These are phyloP conservation scores for Paraescarpia echinospica DNA, from an alignment of 1,140 invertebrate genomes.

Conservation along the genomic window DNA sequence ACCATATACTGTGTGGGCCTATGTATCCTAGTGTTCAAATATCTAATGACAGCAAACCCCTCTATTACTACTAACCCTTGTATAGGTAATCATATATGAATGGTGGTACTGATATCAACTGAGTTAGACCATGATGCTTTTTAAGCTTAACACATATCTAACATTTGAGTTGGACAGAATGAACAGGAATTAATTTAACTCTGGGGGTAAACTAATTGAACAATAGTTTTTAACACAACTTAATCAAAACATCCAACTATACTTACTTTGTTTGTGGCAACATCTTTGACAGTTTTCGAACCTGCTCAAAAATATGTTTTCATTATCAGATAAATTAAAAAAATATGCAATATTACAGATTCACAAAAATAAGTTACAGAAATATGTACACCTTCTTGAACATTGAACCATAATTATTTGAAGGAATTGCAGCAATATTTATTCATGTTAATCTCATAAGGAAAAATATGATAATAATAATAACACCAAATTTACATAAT, in stretches of 20 bases:
- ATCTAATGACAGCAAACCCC: too few species aligned
- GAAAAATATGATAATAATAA: too few species aligned
- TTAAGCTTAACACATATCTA: background rate
- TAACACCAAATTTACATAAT: too few species aligned
- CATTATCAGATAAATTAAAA: background rate
- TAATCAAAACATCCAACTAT: background rate
- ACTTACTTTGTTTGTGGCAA: background rate
- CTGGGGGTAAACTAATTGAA: conserved; percentile 9
- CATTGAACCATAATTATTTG: background rate
- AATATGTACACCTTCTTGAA: background rate
- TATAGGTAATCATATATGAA: too few species aligned
- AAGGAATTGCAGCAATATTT: too few species aligned
- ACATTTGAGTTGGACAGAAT: background rate
- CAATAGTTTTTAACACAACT: conserved; percentile 1
- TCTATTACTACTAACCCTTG: too few species aligned
- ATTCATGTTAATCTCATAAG: too few species aligned
- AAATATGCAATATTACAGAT: background rate
- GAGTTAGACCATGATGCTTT: too few species aligned
- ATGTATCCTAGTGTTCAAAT: too few species aligned
- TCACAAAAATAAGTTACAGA: background rate
- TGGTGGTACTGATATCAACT: too few species aligned
- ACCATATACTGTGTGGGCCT: too few species aligned
- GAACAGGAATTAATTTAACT: background rate
- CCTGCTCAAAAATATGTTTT: background rate
- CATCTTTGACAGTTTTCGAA: background rate